phyloP scores from a whole-genome alignment of 1,140 invertebrate genomes.

The Drosophila hydei region DNA sequence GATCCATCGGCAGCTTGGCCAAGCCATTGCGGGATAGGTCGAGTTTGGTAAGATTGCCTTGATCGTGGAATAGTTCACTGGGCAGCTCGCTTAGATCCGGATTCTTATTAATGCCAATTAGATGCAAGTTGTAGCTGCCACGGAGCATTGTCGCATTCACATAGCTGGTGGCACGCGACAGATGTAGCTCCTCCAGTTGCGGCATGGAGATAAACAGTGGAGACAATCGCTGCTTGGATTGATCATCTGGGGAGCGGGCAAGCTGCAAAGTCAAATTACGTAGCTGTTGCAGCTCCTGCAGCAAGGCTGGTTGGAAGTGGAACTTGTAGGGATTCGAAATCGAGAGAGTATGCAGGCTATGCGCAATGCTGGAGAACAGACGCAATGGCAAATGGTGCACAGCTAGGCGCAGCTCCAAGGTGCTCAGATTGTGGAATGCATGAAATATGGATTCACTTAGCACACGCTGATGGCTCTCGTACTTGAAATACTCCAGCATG shows the following conservation, averaged over 20 bases:
- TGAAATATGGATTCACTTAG: slow-evolving; percentile 54
- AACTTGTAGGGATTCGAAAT: slow-evolving; percentile 59
- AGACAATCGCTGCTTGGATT: slow-evolving; percentile 13
- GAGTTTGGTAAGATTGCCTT: slow-evolving; percentile 85
- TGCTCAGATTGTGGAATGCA: slow-evolving; percentile 51
- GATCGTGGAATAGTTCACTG: slow-evolving; percentile 85
- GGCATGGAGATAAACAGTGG: slow-evolving; percentile 59
- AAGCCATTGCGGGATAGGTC: slow-evolving; percentile 86
- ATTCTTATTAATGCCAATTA: slow-evolving; percentile 86
- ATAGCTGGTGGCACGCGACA: slow-evolving; percentile 66
- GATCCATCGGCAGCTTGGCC: slow-evolving; percentile 83
- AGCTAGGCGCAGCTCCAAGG: slow-evolving; percentile 44
- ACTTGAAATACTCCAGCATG: slow-evolving; percentile 50
- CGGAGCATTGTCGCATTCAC: slow-evolving; percentile 86
- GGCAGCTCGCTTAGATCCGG: slow-evolving; percentile 84
- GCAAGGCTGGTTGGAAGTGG: slow-evolving; percentile 33
- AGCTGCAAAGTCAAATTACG: slow-evolving; percentile 56
- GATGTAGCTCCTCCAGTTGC: slow-evolving; percentile 84
- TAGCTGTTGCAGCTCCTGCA: slow-evolving; percentile 51
- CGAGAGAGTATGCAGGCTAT: slow-evolving; percentile 47
- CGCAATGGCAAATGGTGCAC: slow-evolving; percentile 38
- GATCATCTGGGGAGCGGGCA: neutral
- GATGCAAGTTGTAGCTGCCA: slow-evolving; percentile 85
- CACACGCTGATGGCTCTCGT: slow-evolving; percentile 41
- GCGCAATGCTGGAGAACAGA: slow-evolving; percentile 44